Conservation (phyloP, 2,113 vertebrate genomes). For the Brachyhypopomus occidentalis region DNA sequence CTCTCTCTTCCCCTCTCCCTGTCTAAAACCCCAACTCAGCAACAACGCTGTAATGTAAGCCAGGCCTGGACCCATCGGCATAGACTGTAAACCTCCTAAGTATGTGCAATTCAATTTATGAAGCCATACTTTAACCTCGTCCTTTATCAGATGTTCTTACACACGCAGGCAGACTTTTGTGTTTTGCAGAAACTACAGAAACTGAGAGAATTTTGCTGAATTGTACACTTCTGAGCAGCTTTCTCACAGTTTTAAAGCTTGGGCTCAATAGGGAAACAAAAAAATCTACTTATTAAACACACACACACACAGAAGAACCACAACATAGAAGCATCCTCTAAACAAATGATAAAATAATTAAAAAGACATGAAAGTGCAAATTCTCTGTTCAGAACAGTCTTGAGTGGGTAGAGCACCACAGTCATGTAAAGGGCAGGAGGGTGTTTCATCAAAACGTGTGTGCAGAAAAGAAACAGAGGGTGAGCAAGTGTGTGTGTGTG, state of each 20-base stretch:
- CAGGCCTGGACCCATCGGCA: conserved; percentile 62
- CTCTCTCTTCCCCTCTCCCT: conserved; percentile 23
- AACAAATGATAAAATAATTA: conserved; percentile 41
- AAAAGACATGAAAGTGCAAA: conserved; percentile 67
- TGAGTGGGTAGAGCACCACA: conserved; percentile 53
- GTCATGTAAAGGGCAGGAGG: conserved; percentile 37
- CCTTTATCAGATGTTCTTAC: not conserved
- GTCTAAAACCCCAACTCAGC: conserved; percentile 67
- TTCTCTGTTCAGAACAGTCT: conserved; percentile 41
- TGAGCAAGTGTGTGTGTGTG: conserved; percentile 47
- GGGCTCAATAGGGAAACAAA: conserved; percentile 33
- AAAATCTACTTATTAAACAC: not conserved
- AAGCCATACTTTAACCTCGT: conserved; percentile 44
- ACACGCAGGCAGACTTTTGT: not conserved
- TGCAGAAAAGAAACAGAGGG: conserved; percentile 2
- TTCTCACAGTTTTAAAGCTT: conserved; percentile 34
- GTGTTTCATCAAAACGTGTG: conserved; percentile 14
- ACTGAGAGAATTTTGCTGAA: conserved; percentile 24
- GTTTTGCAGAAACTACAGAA: not conserved
- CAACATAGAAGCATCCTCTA: conserved; percentile 33
- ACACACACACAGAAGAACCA: conserved; percentile 38
- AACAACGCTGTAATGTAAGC: conserved; percentile 74
- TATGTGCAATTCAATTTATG: conserved; percentile 48
- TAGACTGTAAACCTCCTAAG: conserved; percentile 47
- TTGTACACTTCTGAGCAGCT: not conserved